Evolutionary conservation across 2,113 vertebrate species (phyloP).

Genomic region (Chloroceryle aenea): DNA sequence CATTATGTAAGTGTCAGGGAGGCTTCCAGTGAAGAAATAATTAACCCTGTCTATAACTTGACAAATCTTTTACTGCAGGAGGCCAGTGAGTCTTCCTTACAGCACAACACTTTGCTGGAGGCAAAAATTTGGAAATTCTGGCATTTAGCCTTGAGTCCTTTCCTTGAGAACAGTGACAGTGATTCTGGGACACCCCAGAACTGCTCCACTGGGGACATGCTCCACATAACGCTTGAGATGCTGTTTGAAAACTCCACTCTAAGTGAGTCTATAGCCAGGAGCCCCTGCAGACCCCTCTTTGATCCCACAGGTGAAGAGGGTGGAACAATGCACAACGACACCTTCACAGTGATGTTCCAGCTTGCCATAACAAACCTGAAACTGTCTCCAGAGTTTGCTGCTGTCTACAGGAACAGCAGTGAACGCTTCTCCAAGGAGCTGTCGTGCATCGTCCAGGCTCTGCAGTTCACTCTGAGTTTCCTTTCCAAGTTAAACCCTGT

Average conservation of each 20-base stretch:
- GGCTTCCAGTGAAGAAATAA: conserved; percentile 10
- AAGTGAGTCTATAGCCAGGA: background rate
- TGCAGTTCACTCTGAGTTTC: conserved; percentile 32
- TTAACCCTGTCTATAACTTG: conserved; percentile 32
- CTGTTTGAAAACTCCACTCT: conserved; percentile 55
- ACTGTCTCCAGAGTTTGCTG: conserved; percentile 47
- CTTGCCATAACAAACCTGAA: conserved; percentile 21
- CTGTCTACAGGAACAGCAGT: background rate
- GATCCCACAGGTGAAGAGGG: background rate
- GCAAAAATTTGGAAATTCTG: conserved; percentile 10
- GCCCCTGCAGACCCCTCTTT: conserved; percentile 47
- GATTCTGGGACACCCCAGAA: background rate
- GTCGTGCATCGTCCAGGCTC: background rate
- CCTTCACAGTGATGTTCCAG: conserved; percentile 25
- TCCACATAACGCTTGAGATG: background rate
- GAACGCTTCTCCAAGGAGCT: conserved; percentile 7
- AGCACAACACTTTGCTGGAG: background rate
- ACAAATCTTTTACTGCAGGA: conserved; percentile 7
- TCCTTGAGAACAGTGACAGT: background rate
- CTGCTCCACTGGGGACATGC: background rate
- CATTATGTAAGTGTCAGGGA: background rate
- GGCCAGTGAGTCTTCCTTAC: background rate
- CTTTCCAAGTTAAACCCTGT: conserved; percentile 11
- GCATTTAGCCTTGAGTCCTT: conserved; percentile 11
- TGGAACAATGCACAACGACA: background rate